A percentile compares a stretch with the other conserved stretches of the same genome.
phyloP scores from a whole-genome alignment of 2,113 vertebrate genomes.

The Taurulus bubalis region DNA sequence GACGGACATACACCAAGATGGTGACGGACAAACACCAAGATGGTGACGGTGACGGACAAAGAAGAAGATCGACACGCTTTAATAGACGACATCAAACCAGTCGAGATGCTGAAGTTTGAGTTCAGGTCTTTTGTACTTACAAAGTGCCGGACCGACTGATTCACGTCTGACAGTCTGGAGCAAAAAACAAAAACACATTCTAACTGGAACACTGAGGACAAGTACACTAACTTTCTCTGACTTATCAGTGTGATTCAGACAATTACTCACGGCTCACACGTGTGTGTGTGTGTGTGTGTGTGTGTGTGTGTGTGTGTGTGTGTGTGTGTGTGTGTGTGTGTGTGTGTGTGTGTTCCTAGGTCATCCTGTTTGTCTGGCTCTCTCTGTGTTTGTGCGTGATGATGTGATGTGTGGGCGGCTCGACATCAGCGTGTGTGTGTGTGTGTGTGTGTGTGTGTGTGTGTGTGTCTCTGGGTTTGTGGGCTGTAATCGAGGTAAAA shows the following conservation, averaged over 20 bases:
- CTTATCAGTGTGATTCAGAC: conserved; percentile 59
- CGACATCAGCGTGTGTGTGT: conserved; percentile 44
- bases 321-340: conserved; percentile 36
- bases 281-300: conserved; percentile 49
- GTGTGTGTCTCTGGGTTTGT: conserved; percentile 39
- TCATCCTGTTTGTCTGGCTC: conserved; percentile 52
- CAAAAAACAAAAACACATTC: background rate
- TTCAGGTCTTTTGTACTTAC: no score
- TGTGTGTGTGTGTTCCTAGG: conserved; percentile 33
- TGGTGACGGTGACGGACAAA: no score
- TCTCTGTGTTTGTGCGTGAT: conserved; percentile 58
- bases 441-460: conserved; percentile 39
- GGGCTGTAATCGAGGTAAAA: conserved; percentile 37
- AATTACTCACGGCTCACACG: conserved; percentile 56
- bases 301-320: conserved; percentile 38
- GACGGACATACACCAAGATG: no score
- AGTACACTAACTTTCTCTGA: conserved; percentile 46
- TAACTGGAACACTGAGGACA: conserved; percentile 15
- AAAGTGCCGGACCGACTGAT: no score
- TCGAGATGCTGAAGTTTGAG: no score
- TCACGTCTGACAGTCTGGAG: background rate
- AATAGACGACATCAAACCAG: no score
- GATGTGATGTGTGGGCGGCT: conserved; percentile 43
- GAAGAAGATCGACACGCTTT: no score
- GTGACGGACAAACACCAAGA: no score